Conservation (phyloP, 2,888 invertebrate species). For the Nomada ferruginata region DNA sequence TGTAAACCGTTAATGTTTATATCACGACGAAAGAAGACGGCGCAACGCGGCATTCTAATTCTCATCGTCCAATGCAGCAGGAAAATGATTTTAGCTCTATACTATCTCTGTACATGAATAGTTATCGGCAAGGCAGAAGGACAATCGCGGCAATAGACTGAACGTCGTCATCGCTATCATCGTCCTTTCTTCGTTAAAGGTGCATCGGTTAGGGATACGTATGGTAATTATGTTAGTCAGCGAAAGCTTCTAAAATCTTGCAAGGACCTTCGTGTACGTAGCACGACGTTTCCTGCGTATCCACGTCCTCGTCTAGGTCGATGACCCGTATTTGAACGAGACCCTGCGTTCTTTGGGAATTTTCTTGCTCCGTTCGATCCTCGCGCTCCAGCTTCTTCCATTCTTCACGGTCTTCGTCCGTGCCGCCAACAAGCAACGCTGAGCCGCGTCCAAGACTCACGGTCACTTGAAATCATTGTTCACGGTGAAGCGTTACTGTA, state of each 20-base stretch:
- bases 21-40: not conserved
- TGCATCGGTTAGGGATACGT: not conserved
- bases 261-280: slow-evolving; percentile 81
- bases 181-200: not conserved
- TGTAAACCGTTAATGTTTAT: slow-evolving; percentile 48
- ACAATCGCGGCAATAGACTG: too few relatives aligned
- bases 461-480: slow-evolving; percentile 81
- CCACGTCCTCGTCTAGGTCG: slow-evolving; percentile 75
- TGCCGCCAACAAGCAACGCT: slow-evolving; percentile 78
- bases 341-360: slow-evolving; percentile 82
- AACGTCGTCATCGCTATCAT: too few relatives aligned
- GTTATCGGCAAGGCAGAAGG: too few relatives aligned
- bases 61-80: not conserved
- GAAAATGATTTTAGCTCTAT: slow-evolving; percentile 3
- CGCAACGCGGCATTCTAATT: not conserved
- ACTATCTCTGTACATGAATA: too few relatives aligned
- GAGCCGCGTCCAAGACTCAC: slow-evolving; percentile 82
- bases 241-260: slow-evolving; percentile 30
- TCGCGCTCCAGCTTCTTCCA: slow-evolving; percentile 75
- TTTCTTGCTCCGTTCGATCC: slow-evolving; percentile 45
- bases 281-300: slow-evolving; percentile 81
- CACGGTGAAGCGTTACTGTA: slow-evolving; percentile 75
- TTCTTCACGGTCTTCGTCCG: slow-evolving; percentile 37
- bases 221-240: not conserved
- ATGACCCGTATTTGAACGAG: slow-evolving; percentile 80